Percentiles rank a stretch among this genome's conserved stretches.
These are phyloP conservation scores for Ridgeia piscesae DNA, from an alignment of 1,140 invertebrate genomes.

Conservation along the genomic window DNA sequence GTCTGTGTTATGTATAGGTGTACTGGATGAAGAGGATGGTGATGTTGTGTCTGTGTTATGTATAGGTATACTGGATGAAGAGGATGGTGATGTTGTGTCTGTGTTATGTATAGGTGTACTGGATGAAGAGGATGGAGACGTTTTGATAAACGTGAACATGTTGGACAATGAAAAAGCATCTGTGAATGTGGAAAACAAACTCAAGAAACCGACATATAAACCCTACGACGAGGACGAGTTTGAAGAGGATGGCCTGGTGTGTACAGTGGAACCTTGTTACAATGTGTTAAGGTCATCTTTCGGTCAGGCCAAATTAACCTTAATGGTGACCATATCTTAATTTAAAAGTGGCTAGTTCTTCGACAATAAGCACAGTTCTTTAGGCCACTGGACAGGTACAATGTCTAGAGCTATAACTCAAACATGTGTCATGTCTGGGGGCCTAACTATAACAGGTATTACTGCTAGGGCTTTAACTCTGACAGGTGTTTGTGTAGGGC, in stretches of 20 bases:
- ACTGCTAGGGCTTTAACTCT: not conserved
- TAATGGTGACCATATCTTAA: too few relatives aligned
- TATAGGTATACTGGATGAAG: too few relatives aligned
- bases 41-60: too few relatives aligned
- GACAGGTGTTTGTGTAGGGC: not conserved
- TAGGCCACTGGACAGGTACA: not conserved
- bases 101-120: slow-evolving; percentile 66
- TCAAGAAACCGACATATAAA: slow-evolving; percentile 74
- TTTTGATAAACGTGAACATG: slow-evolving; percentile 94
- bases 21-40: too few relatives aligned
- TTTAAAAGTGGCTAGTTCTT: too few relatives aligned
- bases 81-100: not conserved
- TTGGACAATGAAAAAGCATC: slow-evolving; percentile 89
- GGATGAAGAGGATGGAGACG: slow-evolving; percentile 80
- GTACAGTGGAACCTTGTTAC: too few relatives aligned
- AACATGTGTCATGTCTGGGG: not conserved
- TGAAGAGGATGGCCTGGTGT: slow-evolving; percentile 78
- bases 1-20: too few relatives aligned
- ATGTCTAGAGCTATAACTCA: not conserved
- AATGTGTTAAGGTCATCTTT: too few relatives aligned
- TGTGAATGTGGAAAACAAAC: slow-evolving; percentile 83
- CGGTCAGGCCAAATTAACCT: too few relatives aligned
- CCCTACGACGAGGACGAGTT: slow-evolving; percentile 85
- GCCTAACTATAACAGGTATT: not conserved
- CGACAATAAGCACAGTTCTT: too few relatives aligned